A percentile compares a stretch with the other conserved stretches of the same genome.
Conservation (phyloP, 2,888 invertebrate genomes). For the Parascotia fuliginaria region DNA sequence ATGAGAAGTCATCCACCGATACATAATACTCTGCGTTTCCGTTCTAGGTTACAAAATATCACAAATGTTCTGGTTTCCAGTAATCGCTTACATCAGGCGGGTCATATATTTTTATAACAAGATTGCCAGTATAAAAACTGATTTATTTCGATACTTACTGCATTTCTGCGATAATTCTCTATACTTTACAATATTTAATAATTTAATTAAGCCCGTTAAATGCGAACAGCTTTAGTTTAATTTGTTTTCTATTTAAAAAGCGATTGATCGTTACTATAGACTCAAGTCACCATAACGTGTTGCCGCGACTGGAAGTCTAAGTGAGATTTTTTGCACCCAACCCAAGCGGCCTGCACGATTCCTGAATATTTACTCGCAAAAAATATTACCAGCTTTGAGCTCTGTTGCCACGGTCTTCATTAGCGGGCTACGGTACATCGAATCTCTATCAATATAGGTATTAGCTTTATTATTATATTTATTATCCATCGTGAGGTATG, state of each 20-base stretch:
- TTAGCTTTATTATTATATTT: too few species aligned
- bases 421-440: constrained; percentile 22
- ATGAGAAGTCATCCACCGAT: too few species aligned
- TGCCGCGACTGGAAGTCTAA: constrained; percentile 23
- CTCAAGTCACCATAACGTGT: constrained; percentile 15
- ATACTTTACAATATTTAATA: too few species aligned
- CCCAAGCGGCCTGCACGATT: constrained; percentile 21
- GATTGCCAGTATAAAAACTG: too few species aligned
- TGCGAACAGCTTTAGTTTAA: constrained; percentile 6
- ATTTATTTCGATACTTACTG: too few species aligned
- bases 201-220: constrained; percentile 17
- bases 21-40: too few species aligned
- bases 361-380: constrained; percentile 28
- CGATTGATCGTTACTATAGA: constrained; percentile 32
- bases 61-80: too few species aligned
- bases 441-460: neutral
- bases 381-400: constrained; percentile 21
- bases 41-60: too few species aligned
- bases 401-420: constrained; percentile 37
- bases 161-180: too few species aligned
- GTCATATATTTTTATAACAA: too few species aligned
- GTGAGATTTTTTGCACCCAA: constrained; percentile 34
- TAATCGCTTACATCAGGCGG: too few species aligned
- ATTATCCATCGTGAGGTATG: too few species aligned
- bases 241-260: constrained; percentile 26